These are phyloP conservation scores for Gallinago jamesoni DNA, from an alignment of 2,113 vertebrate genomes.

Conservation along the genomic window DNA sequence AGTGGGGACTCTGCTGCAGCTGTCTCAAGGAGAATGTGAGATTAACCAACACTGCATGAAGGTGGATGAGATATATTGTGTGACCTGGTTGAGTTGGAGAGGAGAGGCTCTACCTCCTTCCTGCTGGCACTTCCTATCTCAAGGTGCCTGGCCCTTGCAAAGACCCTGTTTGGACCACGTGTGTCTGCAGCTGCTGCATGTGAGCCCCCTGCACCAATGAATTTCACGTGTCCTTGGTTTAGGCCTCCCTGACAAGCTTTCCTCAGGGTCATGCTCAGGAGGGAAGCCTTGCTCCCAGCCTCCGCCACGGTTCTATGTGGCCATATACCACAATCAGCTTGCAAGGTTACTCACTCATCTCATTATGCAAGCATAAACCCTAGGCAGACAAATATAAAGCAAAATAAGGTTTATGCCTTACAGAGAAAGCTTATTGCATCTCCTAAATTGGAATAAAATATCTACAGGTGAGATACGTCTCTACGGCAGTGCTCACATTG, in stretches of 20 bases:
- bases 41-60: accelerated
- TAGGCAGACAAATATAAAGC: conserved; percentile 30
- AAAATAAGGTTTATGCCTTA: conserved; percentile 32
- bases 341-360: conserved; percentile 61
- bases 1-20: neutral
- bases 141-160: neutral
- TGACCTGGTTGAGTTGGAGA: neutral
- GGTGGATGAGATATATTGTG: neutral
- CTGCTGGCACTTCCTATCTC: neutral
- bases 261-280: neutral
- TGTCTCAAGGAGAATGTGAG: neutral
- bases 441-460: conserved; percentile 1
- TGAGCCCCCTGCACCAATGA: accelerated
- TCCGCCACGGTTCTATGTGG: neutral
- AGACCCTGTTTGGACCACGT: neutral
- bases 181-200: neutral
- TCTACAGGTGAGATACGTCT: neutral
- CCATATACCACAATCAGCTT: conserved; percentile 37
- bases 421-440: neutral
- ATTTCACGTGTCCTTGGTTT: neutral
- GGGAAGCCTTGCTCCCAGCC: neutral
- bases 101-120: neutral
- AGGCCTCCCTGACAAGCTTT: neutral
- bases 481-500: neutral
- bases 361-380: conserved; percentile 27